Evolutionary conservation across 1,140 invertebrate genomes (phyloP).

Genomic region (Leptestheria dahalacensis): DNA sequence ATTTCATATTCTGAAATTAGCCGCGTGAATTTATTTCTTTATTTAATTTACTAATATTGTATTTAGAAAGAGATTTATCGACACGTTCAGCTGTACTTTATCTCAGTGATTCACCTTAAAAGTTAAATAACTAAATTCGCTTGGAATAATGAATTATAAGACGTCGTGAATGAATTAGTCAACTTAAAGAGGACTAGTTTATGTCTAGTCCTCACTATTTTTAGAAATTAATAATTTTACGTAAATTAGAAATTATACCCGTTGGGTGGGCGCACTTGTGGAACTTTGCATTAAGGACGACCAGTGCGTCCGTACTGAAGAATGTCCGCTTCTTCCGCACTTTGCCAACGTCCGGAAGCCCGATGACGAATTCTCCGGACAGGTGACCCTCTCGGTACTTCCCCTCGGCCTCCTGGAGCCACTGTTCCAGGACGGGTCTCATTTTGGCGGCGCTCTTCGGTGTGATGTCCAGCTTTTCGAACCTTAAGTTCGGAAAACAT

Average conservation of each 20-base stretch:
- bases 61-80: too few species aligned
- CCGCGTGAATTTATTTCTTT: constrained; percentile 17
- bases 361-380: constrained; percentile 87
- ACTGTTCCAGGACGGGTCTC: constrained; percentile 90
- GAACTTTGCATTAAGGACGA: constrained; percentile 87
- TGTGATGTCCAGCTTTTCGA: constrained; percentile 98
- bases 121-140: too few species aligned
- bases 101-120: too few species aligned
- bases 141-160: too few species aligned
- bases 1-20: too few species aligned
- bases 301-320: constrained; percentile 88
- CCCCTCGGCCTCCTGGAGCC: constrained; percentile 96
- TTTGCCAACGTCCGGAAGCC: constrained; percentile 51
- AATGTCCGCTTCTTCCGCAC: constrained; percentile 90
- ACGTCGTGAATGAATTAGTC: too few species aligned
- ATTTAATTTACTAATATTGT: too few species aligned
- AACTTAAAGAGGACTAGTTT: too few species aligned
- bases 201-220: too few species aligned
- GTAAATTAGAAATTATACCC: constrained; percentile 41
- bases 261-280: constrained; percentile 94
- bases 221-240: neutral
- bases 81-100: too few species aligned
- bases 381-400: constrained; percentile 82
- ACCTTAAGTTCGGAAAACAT: constrained; percentile 43
- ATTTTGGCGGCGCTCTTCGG: constrained; percentile 98